phyloP scores from a whole-genome alignment of 2,113 vertebrate genomes.

The Acrocephalus kingi region DNA sequence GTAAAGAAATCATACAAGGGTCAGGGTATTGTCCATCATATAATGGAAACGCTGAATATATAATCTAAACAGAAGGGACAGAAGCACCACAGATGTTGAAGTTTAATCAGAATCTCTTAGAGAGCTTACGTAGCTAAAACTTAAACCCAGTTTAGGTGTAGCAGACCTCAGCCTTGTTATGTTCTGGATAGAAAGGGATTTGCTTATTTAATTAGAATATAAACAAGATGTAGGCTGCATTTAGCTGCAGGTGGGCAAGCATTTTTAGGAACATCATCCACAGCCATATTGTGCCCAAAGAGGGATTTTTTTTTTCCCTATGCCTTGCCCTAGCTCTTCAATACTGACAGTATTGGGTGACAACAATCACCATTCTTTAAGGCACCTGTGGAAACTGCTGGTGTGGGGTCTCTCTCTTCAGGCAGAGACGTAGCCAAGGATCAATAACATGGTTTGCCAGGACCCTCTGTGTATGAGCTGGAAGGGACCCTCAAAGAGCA shows the following conservation, averaged over 20 bases:
- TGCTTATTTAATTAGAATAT: neutral
- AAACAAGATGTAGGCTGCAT: neutral
- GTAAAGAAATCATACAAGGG: neutral
- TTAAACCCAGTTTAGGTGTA: neutral
- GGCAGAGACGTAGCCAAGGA: neutral
- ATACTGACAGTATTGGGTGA: neutral
- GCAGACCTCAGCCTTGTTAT: neutral
- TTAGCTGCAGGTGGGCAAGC: neutral
- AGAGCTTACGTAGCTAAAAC: neutral
- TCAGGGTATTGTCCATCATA: accelerated
- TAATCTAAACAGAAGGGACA: neutral
- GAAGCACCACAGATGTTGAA: neutral
- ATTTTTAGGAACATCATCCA: neutral
- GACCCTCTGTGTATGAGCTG: neutral
- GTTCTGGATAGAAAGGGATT: neutral
- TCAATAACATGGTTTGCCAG: neutral
- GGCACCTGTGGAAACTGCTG: accelerated
- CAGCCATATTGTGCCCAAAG: neutral
- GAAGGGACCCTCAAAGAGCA: neutral
- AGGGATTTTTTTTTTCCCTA: neutral
- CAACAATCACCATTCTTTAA: neutral
- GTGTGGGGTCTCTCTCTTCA: neutral
- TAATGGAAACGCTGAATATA: neutral
- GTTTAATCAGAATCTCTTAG: neutral
- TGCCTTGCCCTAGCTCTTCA: neutral